Conservation (phyloP, 2,113 vertebrate species). For the Trogon surrucura region DNA sequence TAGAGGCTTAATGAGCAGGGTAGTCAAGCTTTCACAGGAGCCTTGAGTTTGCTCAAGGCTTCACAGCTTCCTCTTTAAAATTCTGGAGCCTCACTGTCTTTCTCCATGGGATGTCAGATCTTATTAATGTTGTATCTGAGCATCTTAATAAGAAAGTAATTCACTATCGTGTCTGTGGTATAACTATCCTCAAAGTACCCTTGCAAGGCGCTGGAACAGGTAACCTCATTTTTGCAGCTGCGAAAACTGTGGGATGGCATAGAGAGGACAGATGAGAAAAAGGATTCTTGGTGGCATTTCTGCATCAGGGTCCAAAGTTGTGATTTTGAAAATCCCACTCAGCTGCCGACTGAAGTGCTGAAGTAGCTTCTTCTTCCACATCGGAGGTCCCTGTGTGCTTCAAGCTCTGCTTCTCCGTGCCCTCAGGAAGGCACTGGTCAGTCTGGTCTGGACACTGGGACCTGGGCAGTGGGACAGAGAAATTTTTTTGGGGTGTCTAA, state of each 20-base stretch:
- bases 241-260: not conserved
- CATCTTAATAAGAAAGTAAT: not conserved
- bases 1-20: not conserved
- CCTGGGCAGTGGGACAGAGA: not conserved
- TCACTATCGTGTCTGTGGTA: not conserved
- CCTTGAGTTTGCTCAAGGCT: not conserved
- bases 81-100: not conserved
- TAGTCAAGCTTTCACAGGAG: not conserved
- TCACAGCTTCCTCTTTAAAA: not conserved
- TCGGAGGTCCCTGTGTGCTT: too few species aligned
- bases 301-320: not conserved
- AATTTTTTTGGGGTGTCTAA: not conserved
- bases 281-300: not conserved
- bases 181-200: not conserved
- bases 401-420: not conserved
- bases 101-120: not conserved
- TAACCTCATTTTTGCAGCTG: not conserved
- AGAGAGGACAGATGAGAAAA: fast-evolving
- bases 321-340: not conserved
- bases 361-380: not conserved
- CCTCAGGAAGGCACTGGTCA: not conserved
- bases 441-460: not conserved
- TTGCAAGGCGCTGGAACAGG: not conserved
- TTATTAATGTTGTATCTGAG: not conserved
- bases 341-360: not conserved